A percentile compares a stretch with the other conserved stretches of the same genome.
These are phyloP conservation scores for Sciaenops ocellatus DNA, from an alignment of 2,797 vertebrate species.

Conservation along the genomic window DNA sequence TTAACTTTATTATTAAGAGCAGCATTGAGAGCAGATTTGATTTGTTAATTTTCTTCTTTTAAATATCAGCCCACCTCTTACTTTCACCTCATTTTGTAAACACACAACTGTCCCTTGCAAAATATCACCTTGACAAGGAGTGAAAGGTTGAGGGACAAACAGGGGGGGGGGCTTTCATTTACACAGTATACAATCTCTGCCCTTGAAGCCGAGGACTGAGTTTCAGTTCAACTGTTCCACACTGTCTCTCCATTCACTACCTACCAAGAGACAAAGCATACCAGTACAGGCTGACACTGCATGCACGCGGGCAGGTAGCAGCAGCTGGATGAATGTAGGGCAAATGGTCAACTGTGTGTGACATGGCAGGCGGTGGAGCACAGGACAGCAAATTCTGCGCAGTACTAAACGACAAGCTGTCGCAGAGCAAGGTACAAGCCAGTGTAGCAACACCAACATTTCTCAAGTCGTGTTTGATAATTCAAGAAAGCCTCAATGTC, in stretches of 20 bases:
- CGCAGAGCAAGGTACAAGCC: constrained; percentile 49
- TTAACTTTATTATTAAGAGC: not conserved
- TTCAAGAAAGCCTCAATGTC: not conserved
- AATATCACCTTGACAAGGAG: constrained; percentile 47
- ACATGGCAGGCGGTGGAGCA: constrained; percentile 66
- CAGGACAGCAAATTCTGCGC: constrained; percentile 68
- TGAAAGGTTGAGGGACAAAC: constrained; percentile 40
- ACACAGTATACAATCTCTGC: constrained; percentile 56
- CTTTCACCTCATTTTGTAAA: constrained; percentile 35
- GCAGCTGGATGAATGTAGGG: constrained; percentile 63
- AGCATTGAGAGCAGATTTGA: not conserved
- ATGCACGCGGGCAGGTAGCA: constrained; percentile 43
- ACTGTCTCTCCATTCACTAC: constrained; percentile 55
- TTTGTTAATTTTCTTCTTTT: not conserved
- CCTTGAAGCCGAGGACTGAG: constrained; percentile 76
- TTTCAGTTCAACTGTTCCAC: constrained; percentile 41
- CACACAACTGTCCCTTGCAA: constrained; percentile 33
- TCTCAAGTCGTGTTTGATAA: constrained; percentile 34
- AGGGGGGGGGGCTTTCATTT: constrained; percentile 36
- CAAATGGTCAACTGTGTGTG: constrained; percentile 69
- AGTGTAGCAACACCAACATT: constrained; percentile 40
- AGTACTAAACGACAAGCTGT: constrained; percentile 55
- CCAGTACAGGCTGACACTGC: constrained; percentile 38
- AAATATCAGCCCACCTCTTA: not conserved
- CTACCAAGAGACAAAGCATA: constrained; percentile 59